Evolutionary conservation across 2,113 vertebrate species (phyloP).

Genomic region (Oreamnos americanus): DNA sequence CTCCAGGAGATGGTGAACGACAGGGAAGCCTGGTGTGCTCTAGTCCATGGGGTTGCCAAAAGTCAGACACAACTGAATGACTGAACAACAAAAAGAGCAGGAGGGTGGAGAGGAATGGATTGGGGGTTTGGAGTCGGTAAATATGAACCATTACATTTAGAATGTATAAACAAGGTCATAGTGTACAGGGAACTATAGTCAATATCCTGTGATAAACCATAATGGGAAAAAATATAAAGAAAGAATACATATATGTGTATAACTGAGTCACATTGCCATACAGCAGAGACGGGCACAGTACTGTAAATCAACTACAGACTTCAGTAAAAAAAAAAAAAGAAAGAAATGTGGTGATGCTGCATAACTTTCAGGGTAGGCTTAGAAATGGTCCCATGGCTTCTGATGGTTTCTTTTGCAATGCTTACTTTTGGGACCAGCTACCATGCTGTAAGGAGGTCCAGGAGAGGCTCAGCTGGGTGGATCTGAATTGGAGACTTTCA

Average conservation of each 20-base stretch:
- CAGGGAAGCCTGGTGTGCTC: neutral
- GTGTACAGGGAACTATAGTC: neutral
- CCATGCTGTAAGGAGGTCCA: neutral
- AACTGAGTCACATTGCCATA: neutral
- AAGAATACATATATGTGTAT: neutral
- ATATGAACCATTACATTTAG: neutral
- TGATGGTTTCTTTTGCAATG: neutral
- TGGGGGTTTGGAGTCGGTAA: neutral
- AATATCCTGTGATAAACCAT: neutral
- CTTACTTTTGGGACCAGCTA: neutral
- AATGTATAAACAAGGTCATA: neutral
- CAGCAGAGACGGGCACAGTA: neutral
- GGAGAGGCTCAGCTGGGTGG: neutral
- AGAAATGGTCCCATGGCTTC: neutral
- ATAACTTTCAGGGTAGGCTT: neutral
- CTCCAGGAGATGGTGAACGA: neutral
- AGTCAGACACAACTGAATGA: neutral
- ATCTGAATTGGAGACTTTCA: neutral
- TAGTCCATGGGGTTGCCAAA: neutral
- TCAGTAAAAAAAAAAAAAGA: neutral
- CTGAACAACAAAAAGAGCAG: neutral
- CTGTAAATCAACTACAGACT: neutral
- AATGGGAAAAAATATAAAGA: neutral
- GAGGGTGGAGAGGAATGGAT: neutral
- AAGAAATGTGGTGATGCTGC: neutral